Conservation (phyloP, 2,113 vertebrate genomes). For the Tauraco erythrolophus region DNA sequence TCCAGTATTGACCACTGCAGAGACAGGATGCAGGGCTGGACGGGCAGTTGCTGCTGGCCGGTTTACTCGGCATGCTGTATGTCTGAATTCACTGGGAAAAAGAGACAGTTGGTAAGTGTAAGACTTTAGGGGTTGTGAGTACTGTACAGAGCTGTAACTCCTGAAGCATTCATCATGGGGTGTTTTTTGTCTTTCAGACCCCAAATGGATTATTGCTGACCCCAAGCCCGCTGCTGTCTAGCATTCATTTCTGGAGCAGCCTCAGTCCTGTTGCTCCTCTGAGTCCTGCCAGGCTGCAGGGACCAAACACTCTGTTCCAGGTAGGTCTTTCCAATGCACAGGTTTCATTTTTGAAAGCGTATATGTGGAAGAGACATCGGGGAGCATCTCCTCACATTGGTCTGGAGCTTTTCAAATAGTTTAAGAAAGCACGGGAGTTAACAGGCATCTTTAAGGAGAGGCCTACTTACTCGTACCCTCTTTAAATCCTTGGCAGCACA, state of each 20-base stretch:
- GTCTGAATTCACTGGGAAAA: not conserved
- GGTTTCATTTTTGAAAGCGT: not conserved
- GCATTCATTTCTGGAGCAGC: conserved; percentile 98
- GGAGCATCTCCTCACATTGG: fast-evolving
- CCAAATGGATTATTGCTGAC: conserved; percentile 91
- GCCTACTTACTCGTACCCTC: not conserved
- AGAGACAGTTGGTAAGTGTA: not conserved
- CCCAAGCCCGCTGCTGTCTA: conserved; percentile 91
- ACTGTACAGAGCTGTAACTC: not conserved
- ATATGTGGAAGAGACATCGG: fast-evolving
- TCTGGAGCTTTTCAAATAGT: not conserved
- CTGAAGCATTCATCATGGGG: not conserved
- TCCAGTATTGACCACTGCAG: not conserved
- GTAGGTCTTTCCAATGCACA: conserved; percentile 69
- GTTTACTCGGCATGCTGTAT: fast-evolving
- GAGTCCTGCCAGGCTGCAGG: conserved; percentile 94
- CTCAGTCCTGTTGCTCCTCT: conserved; percentile 92
- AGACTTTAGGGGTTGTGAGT: not conserved
- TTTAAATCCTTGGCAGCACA: not conserved
- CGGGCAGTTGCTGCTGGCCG: not conserved
- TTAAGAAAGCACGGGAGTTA: not conserved
- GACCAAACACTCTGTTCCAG: conserved; percentile 93
- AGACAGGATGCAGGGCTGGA: not conserved
- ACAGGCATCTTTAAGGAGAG: not conserved
- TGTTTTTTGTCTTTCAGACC: conserved; percentile 80